Conservation (phyloP, 2,113 vertebrate genomes). For the Thalassarche chlororhynchos region DNA sequence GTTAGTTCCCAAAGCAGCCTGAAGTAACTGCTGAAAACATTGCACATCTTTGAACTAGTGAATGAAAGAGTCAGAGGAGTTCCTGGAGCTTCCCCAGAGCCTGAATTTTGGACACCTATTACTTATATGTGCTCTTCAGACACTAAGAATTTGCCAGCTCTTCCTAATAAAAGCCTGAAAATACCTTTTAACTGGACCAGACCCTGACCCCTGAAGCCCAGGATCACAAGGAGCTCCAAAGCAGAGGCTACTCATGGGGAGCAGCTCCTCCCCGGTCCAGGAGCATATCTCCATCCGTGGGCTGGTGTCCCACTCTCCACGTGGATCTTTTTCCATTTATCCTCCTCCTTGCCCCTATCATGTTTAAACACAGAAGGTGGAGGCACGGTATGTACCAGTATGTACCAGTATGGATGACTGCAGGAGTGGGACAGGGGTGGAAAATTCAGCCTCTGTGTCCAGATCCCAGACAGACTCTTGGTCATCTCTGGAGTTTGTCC, state of each 20-base stretch:
- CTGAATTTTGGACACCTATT: background rate
- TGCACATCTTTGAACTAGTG: background rate
- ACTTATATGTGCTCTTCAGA: background rate
- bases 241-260: background rate
- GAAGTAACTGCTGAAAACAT: background rate
- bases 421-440: background rate
- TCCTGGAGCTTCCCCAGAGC: background rate
- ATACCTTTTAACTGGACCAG: background rate
- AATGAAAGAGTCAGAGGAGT: background rate
- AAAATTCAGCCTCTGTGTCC: background rate
- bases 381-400: background rate
- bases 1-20: background rate
- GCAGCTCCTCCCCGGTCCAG: background rate
- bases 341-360: background rate
- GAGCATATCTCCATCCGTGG: background rate
- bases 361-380: background rate
- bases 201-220: accelerated
- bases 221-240: background rate
- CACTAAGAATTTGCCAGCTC: background rate
- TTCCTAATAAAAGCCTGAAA: background rate
- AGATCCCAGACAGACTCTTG: background rate
- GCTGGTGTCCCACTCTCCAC: background rate
- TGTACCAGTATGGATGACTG: background rate
- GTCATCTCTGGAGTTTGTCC: background rate
- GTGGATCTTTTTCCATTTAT: background rate